These are phyloP conservation scores for Drosophila kambysellisi DNA, from an alignment of 2,888 invertebrate genomes.

Conservation along the genomic window DNA sequence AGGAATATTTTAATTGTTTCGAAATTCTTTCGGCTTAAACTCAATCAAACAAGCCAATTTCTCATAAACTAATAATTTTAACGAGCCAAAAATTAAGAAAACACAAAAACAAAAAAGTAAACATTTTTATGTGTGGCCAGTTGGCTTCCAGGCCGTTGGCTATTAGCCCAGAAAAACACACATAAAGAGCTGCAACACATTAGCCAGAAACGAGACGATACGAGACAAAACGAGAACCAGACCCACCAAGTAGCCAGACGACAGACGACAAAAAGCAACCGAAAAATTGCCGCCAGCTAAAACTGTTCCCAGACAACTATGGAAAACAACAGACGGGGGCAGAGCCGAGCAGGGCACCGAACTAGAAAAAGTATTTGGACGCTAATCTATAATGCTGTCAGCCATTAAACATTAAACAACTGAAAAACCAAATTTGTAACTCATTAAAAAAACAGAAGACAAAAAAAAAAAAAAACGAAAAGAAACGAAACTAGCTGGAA, in stretches of 20 bases:
- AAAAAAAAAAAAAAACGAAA: slow-evolving; percentile 15
- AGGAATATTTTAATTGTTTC: neutral
- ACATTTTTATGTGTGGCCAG: slow-evolving; percentile 28
- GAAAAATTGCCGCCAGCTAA: slow-evolving; percentile 65
- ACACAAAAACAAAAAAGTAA: slow-evolving; percentile 10
- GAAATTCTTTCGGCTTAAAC: slow-evolving; percentile 17
- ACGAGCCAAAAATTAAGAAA: slow-evolving; percentile 64
- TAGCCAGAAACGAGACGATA: slow-evolving; percentile 42
- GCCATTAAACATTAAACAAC: slow-evolving; percentile 79
- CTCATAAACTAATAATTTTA: slow-evolving; percentile 60
- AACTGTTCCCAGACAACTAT: slow-evolving; percentile 65
- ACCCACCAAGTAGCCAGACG: slow-evolving; percentile 64
- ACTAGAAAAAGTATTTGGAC: slow-evolving; percentile 69
- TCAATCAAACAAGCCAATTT: slow-evolving; percentile 45
- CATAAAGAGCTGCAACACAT: slow-evolving; percentile 65
- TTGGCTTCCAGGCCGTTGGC: slow-evolving; percentile 58
- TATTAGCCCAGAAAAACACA: slow-evolving; percentile 77
- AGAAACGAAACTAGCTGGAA: slow-evolving; percentile 62
- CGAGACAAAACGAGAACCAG: slow-evolving; percentile 21
- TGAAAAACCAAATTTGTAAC: slow-evolving; percentile 80
- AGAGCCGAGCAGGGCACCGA: slow-evolving; percentile 17
- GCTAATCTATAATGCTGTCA: slow-evolving; percentile 80
- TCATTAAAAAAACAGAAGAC: slow-evolving; percentile 66
- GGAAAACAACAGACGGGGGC: neutral
- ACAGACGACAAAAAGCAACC: slow-evolving; percentile 37